Percentiles rank a stretch among this genome's conserved stretches.
phyloP scores from a whole-genome alignment of 2,888 invertebrate species.

The Polyploca ridens region DNA sequence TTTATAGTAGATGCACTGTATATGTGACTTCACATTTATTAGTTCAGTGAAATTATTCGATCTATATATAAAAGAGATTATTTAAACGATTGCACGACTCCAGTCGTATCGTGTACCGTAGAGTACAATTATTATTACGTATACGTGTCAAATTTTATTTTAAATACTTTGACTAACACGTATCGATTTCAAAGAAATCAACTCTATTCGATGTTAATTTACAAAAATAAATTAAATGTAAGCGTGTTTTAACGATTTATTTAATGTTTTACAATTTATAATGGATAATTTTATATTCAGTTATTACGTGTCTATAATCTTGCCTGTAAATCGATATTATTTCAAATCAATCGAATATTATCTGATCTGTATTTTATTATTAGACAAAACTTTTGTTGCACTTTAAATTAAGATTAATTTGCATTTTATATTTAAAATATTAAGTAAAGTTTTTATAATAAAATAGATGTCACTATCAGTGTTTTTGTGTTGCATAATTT shows the following conservation, averaged over 20 bases:
- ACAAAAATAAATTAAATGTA: slow-evolving; percentile 42
- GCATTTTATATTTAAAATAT: slow-evolving; percentile 27
- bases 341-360: slow-evolving; percentile 37
- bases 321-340: slow-evolving; percentile 63
- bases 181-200: slow-evolving; percentile 71
- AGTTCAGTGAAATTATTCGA: slow-evolving; percentile 50
- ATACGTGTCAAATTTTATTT: slow-evolving; percentile 47
- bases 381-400: slow-evolving; percentile 18
- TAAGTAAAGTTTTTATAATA: slow-evolving; percentile 45
- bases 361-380: slow-evolving; percentile 34
- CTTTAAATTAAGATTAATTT: slow-evolving; percentile 24
- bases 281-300: slow-evolving; percentile 41
- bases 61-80: slow-evolving; percentile 45
- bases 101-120: slow-evolving; percentile 44
- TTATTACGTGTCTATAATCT: slow-evolving; percentile 67
- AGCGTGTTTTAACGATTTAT: slow-evolving; percentile 31
- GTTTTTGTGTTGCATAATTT: slow-evolving; percentile 78
- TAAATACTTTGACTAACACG: slow-evolving; percentile 55
- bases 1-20: slow-evolving; percentile 40
- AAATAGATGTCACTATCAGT: slow-evolving; percentile 52
- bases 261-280: slow-evolving; percentile 51
- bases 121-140: slow-evolving; percentile 53
- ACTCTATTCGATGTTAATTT: slow-evolving; percentile 49
- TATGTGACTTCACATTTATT: slow-evolving; percentile 43
- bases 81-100: slow-evolving; percentile 32